Evolutionary conservation across 2,797 vertebrate genomes (phyloP), one percentile per base, ranked within the genome.

Genomic region (Etheostoma perlongum): DNA sequence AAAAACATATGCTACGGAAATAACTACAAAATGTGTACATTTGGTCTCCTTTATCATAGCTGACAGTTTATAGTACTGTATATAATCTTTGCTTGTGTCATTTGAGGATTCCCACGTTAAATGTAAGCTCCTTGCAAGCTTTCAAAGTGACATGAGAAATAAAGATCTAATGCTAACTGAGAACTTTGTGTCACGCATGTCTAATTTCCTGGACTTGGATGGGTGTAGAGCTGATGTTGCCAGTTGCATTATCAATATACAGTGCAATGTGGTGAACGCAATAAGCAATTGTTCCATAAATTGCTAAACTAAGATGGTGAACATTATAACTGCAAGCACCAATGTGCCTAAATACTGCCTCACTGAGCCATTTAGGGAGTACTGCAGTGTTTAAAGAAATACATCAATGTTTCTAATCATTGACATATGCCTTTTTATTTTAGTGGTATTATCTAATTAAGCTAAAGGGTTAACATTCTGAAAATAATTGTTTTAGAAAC

Each of bases 141-240:
- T 94, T 72, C 88, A 92, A 94, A 95, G 92, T 92, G 91, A 93
- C 92, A 94, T 93, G 91, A 96, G 94, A 95, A 96, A 96, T 96
- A 95, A 95, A 94, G 92, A 94, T 88, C 83, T 90, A 89, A 88
- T 81, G 91, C 91, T 92, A 92, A 93, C 89, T 72, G 67, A 88
- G 42, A 78, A 19, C 57, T 9, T 14, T 16, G 59, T 18, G 51
- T 48, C n/a, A 1, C 18, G 8, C 12, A 4, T 15, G 15, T 36
- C 16, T 78, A 13, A 5, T 71, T 73, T 21, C 4, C 46, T 71
- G 16, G 3, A 44, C 60, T 12, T 11, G 2, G 16, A 23, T 18
- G 25, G 36, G 44, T 21, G 62, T 9, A 52, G 12, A 30, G 27
- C 54, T 57, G 0, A 36, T n/a, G 21, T 44, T n/a, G 11, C 9